These are phyloP conservation scores for Diaperis boleti DNA, from an alignment of 2,888 invertebrate genomes.

Conservation along the genomic window DNA sequence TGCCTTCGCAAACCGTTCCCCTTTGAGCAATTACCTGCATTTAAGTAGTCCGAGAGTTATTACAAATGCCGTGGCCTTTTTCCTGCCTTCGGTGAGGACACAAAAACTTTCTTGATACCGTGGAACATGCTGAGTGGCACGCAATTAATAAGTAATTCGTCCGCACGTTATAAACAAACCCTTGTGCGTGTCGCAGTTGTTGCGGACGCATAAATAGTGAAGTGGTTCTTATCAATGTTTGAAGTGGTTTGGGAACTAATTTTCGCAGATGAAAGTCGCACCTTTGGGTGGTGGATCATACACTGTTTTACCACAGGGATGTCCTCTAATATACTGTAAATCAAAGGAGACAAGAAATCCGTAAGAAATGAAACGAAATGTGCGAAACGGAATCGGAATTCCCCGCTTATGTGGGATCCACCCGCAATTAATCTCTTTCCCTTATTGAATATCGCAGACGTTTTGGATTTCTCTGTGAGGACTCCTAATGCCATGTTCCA, in stretches of 20 bases:
- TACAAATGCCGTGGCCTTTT: slow-evolving; percentile 5
- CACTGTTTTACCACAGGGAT: no score
- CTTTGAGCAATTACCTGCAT: slow-evolving; percentile 31
- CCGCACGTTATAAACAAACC: slow-evolving; percentile 34
- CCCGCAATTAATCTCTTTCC: slow-evolving; percentile 13
- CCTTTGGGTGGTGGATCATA: no score
- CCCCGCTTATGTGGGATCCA: background rate
- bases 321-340: no score
- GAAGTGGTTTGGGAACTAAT: slow-evolving; percentile 20
- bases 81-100: background rate
- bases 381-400: slow-evolving; percentile 18
- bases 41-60: slow-evolving; percentile 15
- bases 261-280: slow-evolving; percentile 13
- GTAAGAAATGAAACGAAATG: slow-evolving; percentile 5
- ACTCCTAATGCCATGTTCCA: slow-evolving; percentile 9
- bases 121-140: slow-evolving; percentile 34
- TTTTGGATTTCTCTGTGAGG: background rate
- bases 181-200: slow-evolving; percentile 27
- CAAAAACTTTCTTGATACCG: slow-evolving; percentile 17
- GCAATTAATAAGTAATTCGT: slow-evolving; percentile 38
- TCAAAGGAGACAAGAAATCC: slow-evolving; percentile 1
- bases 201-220: slow-evolving; percentile 32
- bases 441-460: slow-evolving; percentile 22
- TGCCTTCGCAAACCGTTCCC: slow-evolving; percentile 29
- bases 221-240: slow-evolving; percentile 27